These are phyloP conservation scores for Hymenochirus boettgeri DNA, from an alignment of 2,113 vertebrate genomes.

Conservation along the genomic window DNA sequence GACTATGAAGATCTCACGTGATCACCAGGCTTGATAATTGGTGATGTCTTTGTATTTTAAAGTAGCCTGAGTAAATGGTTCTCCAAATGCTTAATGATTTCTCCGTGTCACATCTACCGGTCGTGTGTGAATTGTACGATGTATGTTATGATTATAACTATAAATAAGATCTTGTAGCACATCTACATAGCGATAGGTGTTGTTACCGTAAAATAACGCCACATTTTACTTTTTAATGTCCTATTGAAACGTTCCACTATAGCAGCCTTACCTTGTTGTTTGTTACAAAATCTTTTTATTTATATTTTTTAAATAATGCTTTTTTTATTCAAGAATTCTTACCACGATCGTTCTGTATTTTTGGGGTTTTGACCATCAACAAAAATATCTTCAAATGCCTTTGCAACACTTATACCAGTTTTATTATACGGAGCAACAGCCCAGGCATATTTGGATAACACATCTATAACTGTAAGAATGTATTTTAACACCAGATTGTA, in stretches of 20 bases:
- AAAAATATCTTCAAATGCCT: too few relatives aligned
- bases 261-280: neutral
- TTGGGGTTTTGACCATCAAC: too few relatives aligned
- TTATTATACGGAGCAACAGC: too few relatives aligned
- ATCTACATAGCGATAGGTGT: neutral
- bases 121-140: neutral
- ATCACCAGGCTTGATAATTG: too few relatives aligned
- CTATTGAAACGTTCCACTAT: neutral
- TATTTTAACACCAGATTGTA: too few relatives aligned
- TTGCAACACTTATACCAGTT: too few relatives aligned
- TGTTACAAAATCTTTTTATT: neutral
- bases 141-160: neutral
- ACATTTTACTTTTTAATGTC: slow-evolving; percentile 2
- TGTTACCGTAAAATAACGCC: neutral
- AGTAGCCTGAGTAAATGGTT: neutral
- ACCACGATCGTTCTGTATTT: too few relatives aligned
- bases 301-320: neutral
- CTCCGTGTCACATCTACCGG: neutral
- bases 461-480: too few relatives aligned
- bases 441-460: too few relatives aligned
- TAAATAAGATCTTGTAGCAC: neutral
- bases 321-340: slow-evolving; percentile 1
- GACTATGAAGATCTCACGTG: neutral
- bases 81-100: neutral
- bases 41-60: neutral